Percentiles rank a stretch among this genome's conserved stretches.
Evolutionary conservation across 1,140 invertebrate genomes (phyloP).

Genomic region (Phenacoccus solenopsis): DNA sequence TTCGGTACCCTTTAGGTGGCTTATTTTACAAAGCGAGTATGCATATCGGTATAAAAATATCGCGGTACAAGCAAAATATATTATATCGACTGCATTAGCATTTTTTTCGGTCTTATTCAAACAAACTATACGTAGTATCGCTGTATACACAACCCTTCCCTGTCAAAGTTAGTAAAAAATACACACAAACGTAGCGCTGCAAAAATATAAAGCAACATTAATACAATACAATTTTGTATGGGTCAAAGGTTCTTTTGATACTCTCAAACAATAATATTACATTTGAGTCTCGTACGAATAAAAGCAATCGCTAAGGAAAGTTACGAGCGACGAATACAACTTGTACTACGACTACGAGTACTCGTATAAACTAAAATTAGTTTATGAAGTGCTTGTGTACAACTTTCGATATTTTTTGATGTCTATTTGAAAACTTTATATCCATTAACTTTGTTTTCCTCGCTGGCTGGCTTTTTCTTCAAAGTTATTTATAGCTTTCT

Average conservation of each 20-base stretch:
- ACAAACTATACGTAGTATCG: too few relatives aligned
- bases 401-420: neutral
- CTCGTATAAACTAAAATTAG: neutral
- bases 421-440: neutral
- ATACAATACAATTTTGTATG: neutral
- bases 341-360: too few relatives aligned
- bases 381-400: neutral
- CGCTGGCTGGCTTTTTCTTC: too few relatives aligned
- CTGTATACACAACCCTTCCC: too few relatives aligned
- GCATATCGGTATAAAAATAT: too few relatives aligned
- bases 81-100: too few relatives aligned
- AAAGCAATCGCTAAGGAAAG: neutral
- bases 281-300: neutral
- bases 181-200: neutral
- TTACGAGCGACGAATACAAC: neutral
- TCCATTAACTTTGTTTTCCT: neutral
- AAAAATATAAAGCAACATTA: neutral
- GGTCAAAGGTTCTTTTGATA: conserved; percentile 1
- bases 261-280: neutral
- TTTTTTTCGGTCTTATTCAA: too few relatives aligned
- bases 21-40: too few relatives aligned
- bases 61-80: too few relatives aligned
- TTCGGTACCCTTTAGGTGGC: too few relatives aligned
- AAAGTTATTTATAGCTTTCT: too few relatives aligned
- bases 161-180: too few relatives aligned